phyloP scores from a whole-genome alignment of 2,888 invertebrate species.

The Andricus curvator region DNA sequence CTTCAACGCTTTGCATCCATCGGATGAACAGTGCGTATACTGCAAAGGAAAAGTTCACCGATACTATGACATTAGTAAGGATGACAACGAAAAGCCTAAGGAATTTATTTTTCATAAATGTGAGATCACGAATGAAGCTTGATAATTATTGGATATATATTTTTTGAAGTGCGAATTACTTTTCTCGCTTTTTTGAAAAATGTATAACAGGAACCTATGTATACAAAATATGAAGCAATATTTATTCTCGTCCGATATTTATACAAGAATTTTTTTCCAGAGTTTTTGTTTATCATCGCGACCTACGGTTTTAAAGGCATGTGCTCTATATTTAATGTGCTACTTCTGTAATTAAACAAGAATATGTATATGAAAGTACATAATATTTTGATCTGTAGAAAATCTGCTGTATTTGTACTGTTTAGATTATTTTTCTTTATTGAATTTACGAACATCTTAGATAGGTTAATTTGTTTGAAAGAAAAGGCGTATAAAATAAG shows the following conservation, averaged over 20 bases:
- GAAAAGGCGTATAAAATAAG: no score
- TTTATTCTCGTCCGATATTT: not conserved
- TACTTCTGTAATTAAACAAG: no score
- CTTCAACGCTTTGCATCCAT: constrained; percentile 65
- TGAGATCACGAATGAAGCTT: constrained; percentile 25
- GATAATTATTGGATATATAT: not conserved
- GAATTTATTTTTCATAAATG: constrained; percentile 67
- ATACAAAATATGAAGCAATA: not conserved
- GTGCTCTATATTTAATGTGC: no score
- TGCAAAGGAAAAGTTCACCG: constrained; percentile 69
- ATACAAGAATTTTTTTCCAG: not conserved
- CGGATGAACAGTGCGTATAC: constrained; percentile 64
- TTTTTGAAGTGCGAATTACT: not conserved
- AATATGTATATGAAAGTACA: no score
- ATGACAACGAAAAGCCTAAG: constrained; percentile 50
- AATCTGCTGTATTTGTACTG: no score
- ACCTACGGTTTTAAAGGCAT: not conserved
- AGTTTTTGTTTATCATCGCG: not conserved
- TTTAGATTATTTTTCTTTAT: no score
- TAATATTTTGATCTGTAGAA: no score
- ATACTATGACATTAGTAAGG: constrained; percentile 60
- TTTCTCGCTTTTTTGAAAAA: not conserved
- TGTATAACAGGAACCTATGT: not conserved
- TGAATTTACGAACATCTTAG: no score
- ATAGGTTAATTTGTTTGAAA: no score